Evolutionary conservation across 2,888 invertebrate genomes (phyloP), one percentile per base, ranked within the genome.

Genomic region (Himalopsyche tibetana): DNA sequence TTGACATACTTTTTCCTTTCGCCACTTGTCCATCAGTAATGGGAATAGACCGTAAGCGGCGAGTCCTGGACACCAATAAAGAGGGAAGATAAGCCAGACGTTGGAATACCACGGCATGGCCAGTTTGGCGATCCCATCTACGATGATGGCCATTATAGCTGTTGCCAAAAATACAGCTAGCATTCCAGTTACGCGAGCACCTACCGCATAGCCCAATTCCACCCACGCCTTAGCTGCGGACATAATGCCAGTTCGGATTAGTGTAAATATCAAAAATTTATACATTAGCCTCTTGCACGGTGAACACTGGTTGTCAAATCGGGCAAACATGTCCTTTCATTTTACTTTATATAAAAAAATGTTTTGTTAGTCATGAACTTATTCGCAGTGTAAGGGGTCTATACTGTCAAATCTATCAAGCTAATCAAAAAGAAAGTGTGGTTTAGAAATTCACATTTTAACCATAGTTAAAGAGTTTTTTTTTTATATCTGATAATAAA

Each of bases 51-150:
- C 80, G 40, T 82, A 87, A 15, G 55, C 84, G 19, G 74, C 84
- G 8, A 88, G 40, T 19, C 56, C 45, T 9, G 88, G 88, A 83
- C 86, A 86, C 87, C 87, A 88, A 40, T 87, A 88, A 9, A 88
- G 81, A 3, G 88, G 88, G 63, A 88, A 88, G 28, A 88, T 82
- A 38, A 88, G 80, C 84, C 85, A 88, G 11, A 85, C 79, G 42
- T 88, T 88, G n/a, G 87, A 84, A 63, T 82, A 88, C 87, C 87
- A 88, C 3, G 88, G 88, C 87, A 88, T 88, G 36, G 83, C 79
- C 40, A 86, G 63, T 1, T 82, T 40, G 1, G 87, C 84, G 19
- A 85, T 81, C 12, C 84, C 80, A 36, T 88, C 87, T 5, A 88
- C 51, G 28, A 88, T 63, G 19, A 63, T 81, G 6, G 85, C 86